Conservation (phyloP, 2,797 vertebrate species). For the Acropternis orthonyx region DNA sequence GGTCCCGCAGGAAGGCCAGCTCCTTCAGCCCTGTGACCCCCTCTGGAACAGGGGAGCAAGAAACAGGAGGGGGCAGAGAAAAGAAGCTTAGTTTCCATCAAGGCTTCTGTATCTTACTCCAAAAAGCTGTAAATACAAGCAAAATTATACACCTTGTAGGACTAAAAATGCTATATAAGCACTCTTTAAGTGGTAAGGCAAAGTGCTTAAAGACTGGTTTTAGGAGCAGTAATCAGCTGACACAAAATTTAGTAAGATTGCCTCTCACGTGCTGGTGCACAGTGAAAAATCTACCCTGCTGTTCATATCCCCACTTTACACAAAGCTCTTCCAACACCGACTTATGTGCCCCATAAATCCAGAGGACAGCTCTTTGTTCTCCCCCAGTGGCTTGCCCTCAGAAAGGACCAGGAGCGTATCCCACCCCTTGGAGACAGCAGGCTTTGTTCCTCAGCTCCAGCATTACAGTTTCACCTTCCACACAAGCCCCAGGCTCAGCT, state of each 20-base stretch:
- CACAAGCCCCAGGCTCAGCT: not conserved
- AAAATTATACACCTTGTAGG: accelerated
- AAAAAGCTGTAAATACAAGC: not conserved
- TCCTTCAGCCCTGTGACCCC: slow-evolving; percentile 95
- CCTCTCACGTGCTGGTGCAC: not conserved
- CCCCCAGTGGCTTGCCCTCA: not conserved
- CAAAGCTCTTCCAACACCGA: not conserved
- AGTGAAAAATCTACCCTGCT: slow-evolving; percentile 6
- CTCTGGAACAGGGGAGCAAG: slow-evolving; percentile 75
- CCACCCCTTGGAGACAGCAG: not conserved
- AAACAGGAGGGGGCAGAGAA: not conserved
- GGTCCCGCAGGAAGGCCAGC: slow-evolving; percentile 92
- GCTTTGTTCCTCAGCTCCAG: slow-evolving; percentile 4
- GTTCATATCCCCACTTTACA: not conserved
- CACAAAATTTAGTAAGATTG: not conserved
- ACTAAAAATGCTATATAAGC: accelerated
- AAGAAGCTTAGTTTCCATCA: not conserved
- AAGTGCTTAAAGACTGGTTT: not conserved
- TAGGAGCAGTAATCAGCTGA: not conserved
- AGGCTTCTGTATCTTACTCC: not conserved
- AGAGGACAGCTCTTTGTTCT: slow-evolving; percentile 21
- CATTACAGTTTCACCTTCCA: not conserved
- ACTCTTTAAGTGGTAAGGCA: not conserved
- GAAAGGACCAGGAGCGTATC: not conserved
- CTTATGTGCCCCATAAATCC: slow-evolving; percentile 4